phyloP scores from a whole-genome alignment of 2,797 vertebrate species.

The Orestias chungarensis region DNA sequence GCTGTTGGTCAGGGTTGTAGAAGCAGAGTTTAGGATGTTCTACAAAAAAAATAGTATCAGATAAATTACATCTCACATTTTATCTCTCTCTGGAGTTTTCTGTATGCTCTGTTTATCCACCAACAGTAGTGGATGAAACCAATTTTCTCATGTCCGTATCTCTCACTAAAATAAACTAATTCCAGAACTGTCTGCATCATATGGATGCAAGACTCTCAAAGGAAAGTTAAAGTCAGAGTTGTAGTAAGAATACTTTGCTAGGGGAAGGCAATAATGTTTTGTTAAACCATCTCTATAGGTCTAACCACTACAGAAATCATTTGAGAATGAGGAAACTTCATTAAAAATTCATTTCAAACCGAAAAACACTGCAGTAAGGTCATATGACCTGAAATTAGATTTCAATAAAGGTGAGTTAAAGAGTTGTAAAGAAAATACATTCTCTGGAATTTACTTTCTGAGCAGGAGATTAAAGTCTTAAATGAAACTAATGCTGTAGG shows the following conservation, averaged over 20 bases:
- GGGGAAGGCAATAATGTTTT: conserved; percentile 19
- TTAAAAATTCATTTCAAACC: conserved; percentile 34
- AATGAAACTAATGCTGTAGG: conserved; percentile 35
- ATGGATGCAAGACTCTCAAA: too few species aligned
- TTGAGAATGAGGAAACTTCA: conserved; percentile 25
- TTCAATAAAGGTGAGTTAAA: conserved; percentile 37
- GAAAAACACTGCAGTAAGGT: conserved; percentile 26
- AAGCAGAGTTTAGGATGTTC: too few species aligned
- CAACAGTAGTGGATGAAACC: neutral
- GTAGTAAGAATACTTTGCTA: conserved; percentile 4
- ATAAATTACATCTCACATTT: conserved; percentile 30
- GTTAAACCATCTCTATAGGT: conserved; percentile 32
- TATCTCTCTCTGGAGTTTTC: conserved; percentile 8
- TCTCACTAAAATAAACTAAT: conserved; percentile 10
- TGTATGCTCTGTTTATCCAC: neutral
- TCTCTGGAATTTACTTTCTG: conserved; percentile 29
- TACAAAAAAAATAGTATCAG: conserved; percentile 3
- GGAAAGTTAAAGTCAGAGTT: too few species aligned
- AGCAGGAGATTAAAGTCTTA: conserved; percentile 34
- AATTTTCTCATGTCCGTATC: conserved; percentile 17
- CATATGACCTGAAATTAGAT: conserved; percentile 39
- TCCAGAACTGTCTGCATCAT: too few species aligned
- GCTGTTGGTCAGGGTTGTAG: too few species aligned
- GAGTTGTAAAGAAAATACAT: conserved; percentile 30
- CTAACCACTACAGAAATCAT: conserved; percentile 22